These are phyloP conservation scores for Petrolisthes cinctipes DNA, from an alignment of 2,888 invertebrate species.

Conservation along the genomic window DNA sequence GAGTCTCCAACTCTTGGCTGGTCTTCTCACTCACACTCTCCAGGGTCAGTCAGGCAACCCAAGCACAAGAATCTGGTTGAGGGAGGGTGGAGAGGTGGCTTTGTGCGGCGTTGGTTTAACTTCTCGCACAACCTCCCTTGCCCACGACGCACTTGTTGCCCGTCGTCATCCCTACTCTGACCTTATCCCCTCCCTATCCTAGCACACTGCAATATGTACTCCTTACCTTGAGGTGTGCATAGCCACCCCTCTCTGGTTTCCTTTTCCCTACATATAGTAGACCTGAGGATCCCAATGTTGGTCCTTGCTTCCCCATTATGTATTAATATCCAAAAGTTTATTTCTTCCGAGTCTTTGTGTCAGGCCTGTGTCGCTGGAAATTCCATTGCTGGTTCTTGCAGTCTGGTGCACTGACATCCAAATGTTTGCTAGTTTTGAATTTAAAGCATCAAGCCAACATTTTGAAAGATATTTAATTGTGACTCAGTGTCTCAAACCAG, in stretches of 20 bases:
- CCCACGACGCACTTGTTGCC: constrained; percentile 14
- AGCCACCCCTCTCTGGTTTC: not conserved
- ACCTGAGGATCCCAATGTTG: no score
- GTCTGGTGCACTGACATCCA: no score
- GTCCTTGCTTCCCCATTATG: not conserved
- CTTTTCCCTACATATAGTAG: not conserved
- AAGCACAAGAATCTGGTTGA: constrained; percentile 38
- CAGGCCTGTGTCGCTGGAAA: not conserved
- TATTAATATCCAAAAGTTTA: not conserved
- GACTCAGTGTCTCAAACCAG: no score
- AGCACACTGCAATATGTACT: not conserved
- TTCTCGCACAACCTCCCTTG: constrained; percentile 38
- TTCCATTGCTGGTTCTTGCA: no score
- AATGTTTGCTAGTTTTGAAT: no score
- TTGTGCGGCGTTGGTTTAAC: constrained; percentile 9
- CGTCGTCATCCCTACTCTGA: not conserved
- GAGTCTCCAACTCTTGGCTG: not conserved
- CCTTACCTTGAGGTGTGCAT: not conserved
- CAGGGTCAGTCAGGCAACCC: not conserved
- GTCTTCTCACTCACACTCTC: not conserved
- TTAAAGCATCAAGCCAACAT: no score
- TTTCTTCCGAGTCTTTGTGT: not conserved
- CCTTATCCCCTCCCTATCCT: not conserved
- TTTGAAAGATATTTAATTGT: no score
- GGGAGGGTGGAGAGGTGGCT: constrained; percentile 11